Evolutionary conservation across 2,888 invertebrate genomes (phyloP), one percentile per base, ranked within the genome.

Genomic region (Willowsia nigromaculata): DNA sequence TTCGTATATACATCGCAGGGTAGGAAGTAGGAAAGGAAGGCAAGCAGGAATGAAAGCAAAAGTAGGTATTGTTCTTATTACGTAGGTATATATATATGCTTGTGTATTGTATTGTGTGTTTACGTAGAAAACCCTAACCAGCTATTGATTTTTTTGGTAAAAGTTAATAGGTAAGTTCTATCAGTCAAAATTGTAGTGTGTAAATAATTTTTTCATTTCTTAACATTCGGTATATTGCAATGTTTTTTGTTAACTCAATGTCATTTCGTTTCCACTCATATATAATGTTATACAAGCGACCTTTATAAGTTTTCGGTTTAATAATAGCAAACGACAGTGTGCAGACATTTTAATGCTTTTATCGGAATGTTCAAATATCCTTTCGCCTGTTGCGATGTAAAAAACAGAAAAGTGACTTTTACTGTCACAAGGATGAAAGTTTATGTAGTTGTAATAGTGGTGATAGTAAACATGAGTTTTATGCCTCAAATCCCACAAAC

Each of bases 1-100:
- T 56, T 18, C 18, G 30, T 68, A 33, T 65, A 6, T 62, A 40
- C 30, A 47, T 30, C 40, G n/a, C n/a, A 71, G 84, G 84, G 76
- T 71, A 85, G 85, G 76, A 76, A 76, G 74, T 85, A 85, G 30
- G 85, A 76, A 85, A 85, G 85, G 78, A 85, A 85, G 85, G 85
- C 85, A 85, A 85, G 85, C 76, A 76, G 85, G 85, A 78, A 53
- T 85, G 85, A 85, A 85, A 78, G 85, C 78, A 71, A 56, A 84
- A 71, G 84, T 84, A 59, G 50, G 37, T 56, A 56, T 22, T 80
- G 15, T 50, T 40, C 22, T 37, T 37, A 18, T 30, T 53, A 78
- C 53, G 50, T 50, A 50, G 9, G n/a, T 50, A 50, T 33, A 68
- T 68, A 33, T 27, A 47, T 15, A 47, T n/a, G n/a, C 11, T 74